These are phyloP conservation scores for Drosophila nikananu DNA, from an alignment of 1,140 invertebrate genomes.

Conservation along the genomic window DNA sequence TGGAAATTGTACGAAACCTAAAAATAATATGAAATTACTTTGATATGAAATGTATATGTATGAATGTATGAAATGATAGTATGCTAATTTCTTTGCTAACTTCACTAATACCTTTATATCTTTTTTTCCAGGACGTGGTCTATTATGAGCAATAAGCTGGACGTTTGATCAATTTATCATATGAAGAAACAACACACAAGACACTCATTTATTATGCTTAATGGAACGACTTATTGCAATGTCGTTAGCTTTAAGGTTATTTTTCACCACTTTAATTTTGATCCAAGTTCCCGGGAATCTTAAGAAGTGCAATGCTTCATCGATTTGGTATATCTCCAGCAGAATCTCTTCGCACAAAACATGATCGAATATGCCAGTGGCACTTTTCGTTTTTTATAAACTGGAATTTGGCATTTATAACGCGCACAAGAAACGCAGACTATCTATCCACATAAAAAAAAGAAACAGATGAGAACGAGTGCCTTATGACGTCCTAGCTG, in stretches of 20 bases:
- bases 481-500: constrained; percentile 63
- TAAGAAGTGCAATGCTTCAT: constrained; percentile 34
- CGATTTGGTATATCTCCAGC: constrained; percentile 18
- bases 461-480: constrained; percentile 51
- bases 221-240: constrained; percentile 34
- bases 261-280: constrained; percentile 11
- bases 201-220: constrained; percentile 36
- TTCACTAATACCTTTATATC: not conserved
- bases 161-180: not conserved
- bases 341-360: constrained; percentile 35
- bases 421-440: constrained; percentile 41
- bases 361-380: constrained; percentile 11
- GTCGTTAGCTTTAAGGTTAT: constrained; percentile 31
- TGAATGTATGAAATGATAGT: not conserved
- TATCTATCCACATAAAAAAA: not conserved
- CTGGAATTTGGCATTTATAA: constrained; percentile 59
- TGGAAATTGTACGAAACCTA: no score
- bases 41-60: not conserved
- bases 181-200: constrained; percentile 11
- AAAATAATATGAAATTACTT: no score
- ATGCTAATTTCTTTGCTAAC: not conserved
- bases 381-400: constrained; percentile 15
- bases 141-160: constrained; percentile 57
- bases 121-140: constrained; percentile 54
- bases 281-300: constrained; percentile 25